These are phyloP conservation scores for Poicephalus gulielmi DNA, from an alignment of 2,113 vertebrate genomes.

Conservation along the genomic window DNA sequence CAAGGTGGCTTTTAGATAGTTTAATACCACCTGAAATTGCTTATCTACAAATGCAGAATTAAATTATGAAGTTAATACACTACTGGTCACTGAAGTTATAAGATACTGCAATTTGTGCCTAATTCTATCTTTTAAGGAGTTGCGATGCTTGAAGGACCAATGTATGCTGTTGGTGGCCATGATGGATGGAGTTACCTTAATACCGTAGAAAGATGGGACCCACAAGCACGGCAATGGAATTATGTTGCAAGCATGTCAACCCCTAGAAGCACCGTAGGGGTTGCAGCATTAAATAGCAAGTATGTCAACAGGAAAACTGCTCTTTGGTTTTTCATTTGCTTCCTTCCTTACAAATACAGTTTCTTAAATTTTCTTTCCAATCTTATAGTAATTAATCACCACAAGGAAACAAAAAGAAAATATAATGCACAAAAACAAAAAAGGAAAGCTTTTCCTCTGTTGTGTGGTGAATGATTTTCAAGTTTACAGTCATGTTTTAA, in stretches of 20 bases:
- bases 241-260: slow-evolving; percentile 98
- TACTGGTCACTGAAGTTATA: neutral
- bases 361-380: neutral
- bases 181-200: slow-evolving; percentile 99
- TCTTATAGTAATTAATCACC: neutral
- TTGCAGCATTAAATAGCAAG: slow-evolving; percentile 95
- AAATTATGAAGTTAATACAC: neutral
- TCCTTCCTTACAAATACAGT: neutral
- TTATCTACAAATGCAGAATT: neutral
- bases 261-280: slow-evolving; percentile 92
- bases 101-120: neutral
- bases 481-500: neutral
- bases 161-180: slow-evolving; percentile 97
- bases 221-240: slow-evolving; percentile 96
- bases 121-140: slow-evolving; percentile 79
- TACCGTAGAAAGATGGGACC: slow-evolving; percentile 97
- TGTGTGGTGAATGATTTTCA: neutral
- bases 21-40: neutral
- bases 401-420: neutral
- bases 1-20: neutral
- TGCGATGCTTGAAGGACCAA: slow-evolving; percentile 96
- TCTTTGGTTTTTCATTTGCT: neutral
- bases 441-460: neutral
- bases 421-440: neutral
- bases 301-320: slow-evolving; percentile 67